Base-by-base conservation (phyloP, 2,113 vertebrate species). In the Eidolon helvum region DNA sequence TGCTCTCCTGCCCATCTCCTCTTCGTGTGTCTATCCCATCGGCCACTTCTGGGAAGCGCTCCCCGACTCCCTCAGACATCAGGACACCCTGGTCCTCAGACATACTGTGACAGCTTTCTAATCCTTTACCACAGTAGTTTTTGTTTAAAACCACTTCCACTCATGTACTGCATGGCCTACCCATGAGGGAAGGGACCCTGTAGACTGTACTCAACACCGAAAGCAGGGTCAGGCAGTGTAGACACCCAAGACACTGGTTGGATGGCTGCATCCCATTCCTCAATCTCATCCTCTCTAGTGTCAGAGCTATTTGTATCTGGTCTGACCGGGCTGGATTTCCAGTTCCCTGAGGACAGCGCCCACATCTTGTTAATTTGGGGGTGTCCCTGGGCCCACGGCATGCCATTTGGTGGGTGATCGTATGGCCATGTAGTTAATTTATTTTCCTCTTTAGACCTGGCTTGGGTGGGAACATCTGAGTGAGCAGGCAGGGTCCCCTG, bases 161-260 rank as follows among this genome's bases (percentile, higher is more conserved):
- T 4, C 0, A 0, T 26, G 43, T 65, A 45, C 87, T 4, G 12
- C 1, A 18, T 9, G 55, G 26, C 28, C 77, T 22, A 2, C 2
- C 80, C 2, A 0, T 4, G 26, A 35, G 10, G 89, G 45, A 87
- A 68, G 35, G 74, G 74, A 21, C 26, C 43, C 48, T 22, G 38
- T 19, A 16, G 7, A 2, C 28, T 68, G 55, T 28, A 55, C 93
- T 72, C 48, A 30, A 30, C 5, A 4, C 75, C 0, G 33, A 57
- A 14, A 24, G 57, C 48, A 82, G 45, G 28, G 28, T 19, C 86
- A 4, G 61, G 45, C n/a, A 3, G 16, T 5, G 19, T 4, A n/a
- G 61, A 28, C 7, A 2, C n/a, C 11, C 10, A 5, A 7, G n/a
- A 26, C 33, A 2, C 0, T 33, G 35, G 15, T 1, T 5, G 10